Evolutionary conservation across 2,113 vertebrate species (phyloP).

Genomic region (Cygnus buccinator): DNA sequence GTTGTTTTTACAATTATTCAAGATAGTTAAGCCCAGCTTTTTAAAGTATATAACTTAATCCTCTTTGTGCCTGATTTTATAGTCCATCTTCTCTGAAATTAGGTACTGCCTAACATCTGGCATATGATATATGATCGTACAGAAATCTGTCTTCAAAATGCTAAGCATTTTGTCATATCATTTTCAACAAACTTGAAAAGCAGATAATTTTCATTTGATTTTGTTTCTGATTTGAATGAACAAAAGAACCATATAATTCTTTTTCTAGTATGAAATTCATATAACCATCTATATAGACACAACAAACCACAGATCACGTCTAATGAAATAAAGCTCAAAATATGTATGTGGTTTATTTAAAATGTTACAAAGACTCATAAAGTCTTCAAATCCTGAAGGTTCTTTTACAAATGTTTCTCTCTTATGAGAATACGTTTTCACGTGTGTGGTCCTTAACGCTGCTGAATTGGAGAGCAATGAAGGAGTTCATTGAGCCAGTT

Average conservation of each 20-base stretch:
- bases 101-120: background rate
- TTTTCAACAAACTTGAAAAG: background rate
- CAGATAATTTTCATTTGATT: background rate
- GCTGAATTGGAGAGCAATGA: background rate
- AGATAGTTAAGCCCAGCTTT: background rate
- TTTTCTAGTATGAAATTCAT: background rate
- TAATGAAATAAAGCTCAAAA: background rate
- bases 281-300: background rate
- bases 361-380: background rate
- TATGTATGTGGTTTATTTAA: background rate
- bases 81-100: background rate
- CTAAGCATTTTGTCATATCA: background rate
- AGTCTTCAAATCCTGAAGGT: background rate
- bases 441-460: background rate
- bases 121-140: background rate
- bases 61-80: background rate
- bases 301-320: background rate
- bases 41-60: background rate
- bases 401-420: background rate
- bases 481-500: background rate
- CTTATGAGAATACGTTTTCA: background rate
- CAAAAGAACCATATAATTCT: background rate
- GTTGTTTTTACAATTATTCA: background rate
- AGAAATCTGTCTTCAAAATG: background rate
- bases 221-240: background rate